phyloP scores from a whole-genome alignment of 2,113 vertebrate species.

The Apteryx owenii region DNA sequence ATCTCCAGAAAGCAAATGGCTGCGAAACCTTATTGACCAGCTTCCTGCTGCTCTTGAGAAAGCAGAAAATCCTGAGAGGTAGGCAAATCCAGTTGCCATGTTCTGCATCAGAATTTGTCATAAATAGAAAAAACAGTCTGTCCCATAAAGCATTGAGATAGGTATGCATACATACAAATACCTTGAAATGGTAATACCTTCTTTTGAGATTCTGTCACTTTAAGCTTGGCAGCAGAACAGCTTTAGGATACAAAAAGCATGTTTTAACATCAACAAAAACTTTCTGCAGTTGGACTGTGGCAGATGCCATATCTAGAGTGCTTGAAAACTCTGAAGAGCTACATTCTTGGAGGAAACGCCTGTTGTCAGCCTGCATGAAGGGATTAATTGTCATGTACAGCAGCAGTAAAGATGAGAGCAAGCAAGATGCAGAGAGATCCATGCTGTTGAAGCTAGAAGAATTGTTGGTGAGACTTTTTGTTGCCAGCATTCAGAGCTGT shows the following conservation, averaged over 20 bases:
- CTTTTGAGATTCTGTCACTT: background rate
- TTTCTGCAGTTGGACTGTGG: constrained; percentile 86
- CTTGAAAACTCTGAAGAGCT: constrained; percentile 73
- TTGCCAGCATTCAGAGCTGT: background rate
- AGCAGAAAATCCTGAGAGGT: constrained; percentile 79
- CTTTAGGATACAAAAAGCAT: background rate
- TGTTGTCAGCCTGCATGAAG: constrained; percentile 81
- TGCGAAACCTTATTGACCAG: constrained; percentile 65
- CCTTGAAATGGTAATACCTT: background rate
- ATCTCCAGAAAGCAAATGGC: constrained; percentile 65
- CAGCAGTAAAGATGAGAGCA: constrained; percentile 50
- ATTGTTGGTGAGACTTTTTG: constrained; percentile 75
- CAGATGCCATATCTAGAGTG: constrained; percentile 80
- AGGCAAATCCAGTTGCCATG: background rate
- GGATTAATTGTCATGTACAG: constrained; percentile 80
- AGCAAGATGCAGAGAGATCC: constrained; percentile 73
- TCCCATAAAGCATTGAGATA: background rate
- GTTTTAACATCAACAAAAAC: background rate
- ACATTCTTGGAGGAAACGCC: constrained; percentile 79
- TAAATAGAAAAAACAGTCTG: background rate
- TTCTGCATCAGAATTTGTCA: background rate
- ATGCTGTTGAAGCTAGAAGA: constrained; percentile 80
- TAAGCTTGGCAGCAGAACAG: background rate
- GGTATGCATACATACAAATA: background rate
- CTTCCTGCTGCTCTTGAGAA: constrained; percentile 80